Base-by-base conservation (phyloP, 2,888 invertebrate genomes). In the Andrena bucephala region DNA sequence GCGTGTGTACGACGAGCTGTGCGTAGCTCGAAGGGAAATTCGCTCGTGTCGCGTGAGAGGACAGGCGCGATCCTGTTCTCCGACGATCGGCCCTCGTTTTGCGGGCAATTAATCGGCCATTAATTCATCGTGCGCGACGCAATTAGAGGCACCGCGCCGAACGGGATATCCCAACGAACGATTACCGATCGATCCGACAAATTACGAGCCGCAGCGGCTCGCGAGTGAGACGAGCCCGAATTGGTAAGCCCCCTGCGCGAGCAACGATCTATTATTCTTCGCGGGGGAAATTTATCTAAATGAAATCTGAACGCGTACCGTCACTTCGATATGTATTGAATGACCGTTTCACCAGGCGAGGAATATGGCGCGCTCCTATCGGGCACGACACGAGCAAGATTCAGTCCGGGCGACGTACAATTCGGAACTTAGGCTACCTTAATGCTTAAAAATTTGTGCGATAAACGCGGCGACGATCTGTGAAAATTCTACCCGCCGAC, bases 381-480 rank as follows among this genome's bases (percentile, higher is more conserved):
- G 20, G 0, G 13, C 10, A 50, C 74, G 74, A 72, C 77, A 70
- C 66, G 85, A 83, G 78, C 79, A 16, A 81, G 48, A 24, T 85
- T 87, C 72, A 73, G 78, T 84, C 75, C 87, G 87, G 77, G 71
- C 80, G 52, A 87, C 84, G 75, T 63, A 75, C 86, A 72, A 73
- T 70, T 83, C 63, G 74, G 60, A 85, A 83, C 87, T 89, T 88
- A 88, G 75, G 84, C 87, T 90, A 89, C 74, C 83, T 87, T 89
- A 90, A 72, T 62, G 69, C 84, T 68, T 71, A 81, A 36, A 74
- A 71, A 71, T 66, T 42, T 79, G 79, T 48, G 71, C 67, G 67
- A 72, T 0, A 84, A 63, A 81, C 77, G 69, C 73, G 69, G 62
- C 77, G 66, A 42, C 77, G 50, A 69, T 36, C 4, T 2, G 63